Evolutionary conservation across 1,140 invertebrate genomes (phyloP), one percentile per base, ranked within the genome.

Genomic region (Trypoxylus dichotomus): DNA sequence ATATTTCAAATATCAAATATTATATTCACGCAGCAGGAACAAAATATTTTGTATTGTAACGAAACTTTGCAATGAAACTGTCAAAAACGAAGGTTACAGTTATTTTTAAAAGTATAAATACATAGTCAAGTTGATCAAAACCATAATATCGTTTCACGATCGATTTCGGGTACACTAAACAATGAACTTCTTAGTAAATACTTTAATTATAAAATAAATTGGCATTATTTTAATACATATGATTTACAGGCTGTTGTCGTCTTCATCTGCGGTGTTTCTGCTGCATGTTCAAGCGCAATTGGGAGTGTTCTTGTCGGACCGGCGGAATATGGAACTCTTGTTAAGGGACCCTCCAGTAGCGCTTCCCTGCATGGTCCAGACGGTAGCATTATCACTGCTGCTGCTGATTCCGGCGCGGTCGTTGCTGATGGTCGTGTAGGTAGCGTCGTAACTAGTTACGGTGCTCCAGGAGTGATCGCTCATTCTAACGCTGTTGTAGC

Each of bases 261-360:
- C 19, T 74, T 74, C 21, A 29, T 43, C 32, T 21, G 29, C 19
- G 41, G 29, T 27, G 25, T 74, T 5, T 32, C 72, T 2, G 41
- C 72, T 10, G 29, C 72, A 10, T 42, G 37, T 11, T 74, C 72
- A 2, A 27, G 37, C 72, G 72, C 72, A 74, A 74, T 74, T 24
- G 72, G 72, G 15, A 27, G 32, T 10, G 37, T 77, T 25, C 76
- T 58, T 10, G 81, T 82, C 83, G 84, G 84, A 27, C 84, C 84
- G 10, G 79, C 76, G 25, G 79, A 76, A 58, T 82, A 81, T 29
- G 84, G 83, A 10, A 83, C 81, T 19, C 68, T 81, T 21, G 13
- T 80, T 41, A 74, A 80, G 77, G 80, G 80, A 25, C 80, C 80
- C 42, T 63, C 74, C 27, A 58, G 77, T 10, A 76, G 76, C 37